phyloP scores from a whole-genome alignment of 2,888 invertebrate genomes.

The Drosophila pegasa region DNA sequence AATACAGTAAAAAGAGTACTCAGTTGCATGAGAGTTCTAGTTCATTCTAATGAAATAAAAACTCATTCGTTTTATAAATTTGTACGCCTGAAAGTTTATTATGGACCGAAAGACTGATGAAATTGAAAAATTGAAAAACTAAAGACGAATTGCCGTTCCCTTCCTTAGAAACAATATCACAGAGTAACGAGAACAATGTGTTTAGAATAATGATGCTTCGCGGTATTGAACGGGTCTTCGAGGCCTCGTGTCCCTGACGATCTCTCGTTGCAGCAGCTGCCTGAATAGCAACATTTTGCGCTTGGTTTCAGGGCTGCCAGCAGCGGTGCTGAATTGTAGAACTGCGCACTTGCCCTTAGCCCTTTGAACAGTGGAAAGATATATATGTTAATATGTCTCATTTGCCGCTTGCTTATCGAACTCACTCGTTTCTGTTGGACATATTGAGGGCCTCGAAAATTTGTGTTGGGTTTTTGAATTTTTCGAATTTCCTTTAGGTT shows the following conservation, averaged over 20 bases:
- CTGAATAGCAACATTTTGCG: slow-evolving; percentile 62
- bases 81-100: neutral
- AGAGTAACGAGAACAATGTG: neutral
- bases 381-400: neutral
- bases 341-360: neutral
- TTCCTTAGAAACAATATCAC: neutral
- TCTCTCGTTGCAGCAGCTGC: slow-evolving; percentile 43
- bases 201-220: neutral
- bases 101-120: neutral
- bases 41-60: neutral
- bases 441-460: slow-evolving; percentile 30
- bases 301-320: slow-evolving; percentile 47
- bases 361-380: slow-evolving; percentile 6
- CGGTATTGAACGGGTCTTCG: neutral
- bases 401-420: neutral
- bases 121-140: slow-evolving; percentile 2
- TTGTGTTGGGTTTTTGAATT: neutral
- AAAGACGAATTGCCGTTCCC: neutral
- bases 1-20: neutral
- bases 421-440: slow-evolving; percentile 31
- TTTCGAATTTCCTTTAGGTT: slow-evolving; percentile 1
- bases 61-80: neutral
- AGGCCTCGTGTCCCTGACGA: slow-evolving; percentile 32
- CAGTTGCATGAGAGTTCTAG: too few species aligned
- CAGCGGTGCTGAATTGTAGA: slow-evolving; percentile 59